Conservation (phyloP, 2,797 vertebrate species). For the Xenopus petersii region DNA sequence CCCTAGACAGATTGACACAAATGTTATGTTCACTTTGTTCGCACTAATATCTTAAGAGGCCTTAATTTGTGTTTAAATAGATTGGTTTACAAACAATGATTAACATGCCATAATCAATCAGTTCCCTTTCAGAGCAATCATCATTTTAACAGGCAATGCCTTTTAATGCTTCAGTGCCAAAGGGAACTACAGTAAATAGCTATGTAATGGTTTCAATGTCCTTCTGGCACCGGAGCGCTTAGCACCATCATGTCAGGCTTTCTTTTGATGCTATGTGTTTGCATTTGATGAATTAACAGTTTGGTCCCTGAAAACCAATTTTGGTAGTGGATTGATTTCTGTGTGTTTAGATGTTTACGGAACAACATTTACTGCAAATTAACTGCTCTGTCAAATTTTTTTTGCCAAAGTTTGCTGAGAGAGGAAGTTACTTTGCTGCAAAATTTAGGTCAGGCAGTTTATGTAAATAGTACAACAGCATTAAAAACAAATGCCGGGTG, state of each 20-base stretch:
- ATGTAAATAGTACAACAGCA: no score
- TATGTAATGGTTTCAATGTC: conserved; percentile 38
- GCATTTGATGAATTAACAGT: conserved; percentile 16
- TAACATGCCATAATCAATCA: conserved; percentile 36
- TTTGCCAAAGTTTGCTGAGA: neutral
- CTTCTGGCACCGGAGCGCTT: conserved; percentile 35
- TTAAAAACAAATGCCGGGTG: no score
- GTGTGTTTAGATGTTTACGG: neutral
- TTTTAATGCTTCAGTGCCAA: conserved; percentile 41
- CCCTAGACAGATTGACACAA: neutral
- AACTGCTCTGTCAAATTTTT: neutral
- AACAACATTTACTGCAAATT: neutral
- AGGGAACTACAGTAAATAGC: conserved; percentile 39
- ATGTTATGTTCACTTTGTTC: conserved; percentile 2
- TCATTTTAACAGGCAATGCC: conserved; percentile 28
- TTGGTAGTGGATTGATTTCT: neutral
- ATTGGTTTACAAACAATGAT: conserved; percentile 32
- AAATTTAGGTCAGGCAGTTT: no score
- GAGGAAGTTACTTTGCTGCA: conserved; percentile 1
- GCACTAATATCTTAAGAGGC: conserved; percentile 19
- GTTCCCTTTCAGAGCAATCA: conserved; percentile 20
- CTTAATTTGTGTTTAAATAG: conserved; percentile 31
- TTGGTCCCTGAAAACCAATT: neutral
- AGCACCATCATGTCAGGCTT: conserved; percentile 22
- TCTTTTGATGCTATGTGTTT: neutral